Evolutionary conservation across 1,140 invertebrate genomes (phyloP).

Genomic region (Plutomurus gul): DNA sequence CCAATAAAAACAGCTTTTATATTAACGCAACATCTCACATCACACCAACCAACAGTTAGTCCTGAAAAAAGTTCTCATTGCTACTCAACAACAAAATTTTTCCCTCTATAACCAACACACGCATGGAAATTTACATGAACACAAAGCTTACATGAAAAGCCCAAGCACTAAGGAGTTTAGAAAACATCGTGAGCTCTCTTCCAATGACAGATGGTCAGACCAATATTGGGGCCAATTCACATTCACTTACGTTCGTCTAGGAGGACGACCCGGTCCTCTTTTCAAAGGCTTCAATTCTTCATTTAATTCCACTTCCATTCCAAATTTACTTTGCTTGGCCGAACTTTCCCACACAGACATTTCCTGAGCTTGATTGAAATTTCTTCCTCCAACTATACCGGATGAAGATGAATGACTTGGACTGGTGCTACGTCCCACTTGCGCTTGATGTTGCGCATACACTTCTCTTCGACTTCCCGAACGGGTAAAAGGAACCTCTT

Average conservation of each 20-base stretch:
- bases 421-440: background rate
- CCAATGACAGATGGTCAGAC: background rate
- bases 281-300: slow-evolving; percentile 3
- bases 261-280: slow-evolving; percentile 10
- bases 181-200: background rate
- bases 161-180: background rate
- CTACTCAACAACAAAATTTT: no score
- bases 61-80: no score
- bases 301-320: background rate
- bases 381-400: background rate
- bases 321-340: background rate
- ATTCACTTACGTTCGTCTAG: background rate
- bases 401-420: background rate
- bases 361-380: slow-evolving; percentile 6
- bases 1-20: background rate
- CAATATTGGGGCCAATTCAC: background rate
- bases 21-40: background rate
- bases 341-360: slow-evolving; percentile 7
- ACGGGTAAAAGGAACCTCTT: background rate
- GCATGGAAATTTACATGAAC: background rate
- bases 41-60: background rate
- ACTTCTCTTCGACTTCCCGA: background rate
- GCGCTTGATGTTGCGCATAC: background rate
- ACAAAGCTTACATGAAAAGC: background rate
- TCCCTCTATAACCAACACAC: background rate